Evolutionary conservation across 2,113 vertebrate species (phyloP), one percentile per base, ranked within the genome.

Genomic region (Pygoscelis adeliae): DNA sequence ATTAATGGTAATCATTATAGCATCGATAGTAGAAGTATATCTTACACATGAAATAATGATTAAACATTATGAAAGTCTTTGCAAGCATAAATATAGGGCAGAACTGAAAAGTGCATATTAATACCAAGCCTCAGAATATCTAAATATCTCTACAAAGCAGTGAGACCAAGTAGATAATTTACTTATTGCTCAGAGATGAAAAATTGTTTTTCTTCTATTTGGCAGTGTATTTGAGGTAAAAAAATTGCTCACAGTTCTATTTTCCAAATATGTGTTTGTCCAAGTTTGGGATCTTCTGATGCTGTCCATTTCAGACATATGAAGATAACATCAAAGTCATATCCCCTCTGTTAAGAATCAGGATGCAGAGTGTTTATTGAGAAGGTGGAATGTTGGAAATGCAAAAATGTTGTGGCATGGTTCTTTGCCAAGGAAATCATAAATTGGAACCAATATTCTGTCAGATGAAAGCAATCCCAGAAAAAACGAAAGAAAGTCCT

Each of bases 351-450:
- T 67, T 52, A n/a, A 81, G 42, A 90, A 65, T 26, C n/a, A 73
- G 38, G 15, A 87, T 81, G 46, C 17, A 44, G 55, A 73, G 20
- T 42, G 32, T 70, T 85, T 74, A 70, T 61, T 86, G 52, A 89
- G 61, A 83, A 87, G 40, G 29, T 65, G 47, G 56, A 83, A 86
- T 71, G 34, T 27, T 83, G 61, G 67, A 91, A 91, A 73, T 65
- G 26, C 44, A 88, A 66, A 73, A 73, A 66, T 59, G 26, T 59
- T 1, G 4, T 65, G 66, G 26, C 4, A 4, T 36, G 17, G 16
- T 52, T 69, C 66, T 83, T 74, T 93, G 71, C 50, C 95, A 93
- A 71, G 46, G 42, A 93, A 96, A 90, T 73, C 50, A 86, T 58
- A 86, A 62, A 76, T 9, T 90, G 40, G 82, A 93, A 94, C 47